Conservation (phyloP, 2,113 vertebrate species). For the Macaca nemestrina region DNA sequence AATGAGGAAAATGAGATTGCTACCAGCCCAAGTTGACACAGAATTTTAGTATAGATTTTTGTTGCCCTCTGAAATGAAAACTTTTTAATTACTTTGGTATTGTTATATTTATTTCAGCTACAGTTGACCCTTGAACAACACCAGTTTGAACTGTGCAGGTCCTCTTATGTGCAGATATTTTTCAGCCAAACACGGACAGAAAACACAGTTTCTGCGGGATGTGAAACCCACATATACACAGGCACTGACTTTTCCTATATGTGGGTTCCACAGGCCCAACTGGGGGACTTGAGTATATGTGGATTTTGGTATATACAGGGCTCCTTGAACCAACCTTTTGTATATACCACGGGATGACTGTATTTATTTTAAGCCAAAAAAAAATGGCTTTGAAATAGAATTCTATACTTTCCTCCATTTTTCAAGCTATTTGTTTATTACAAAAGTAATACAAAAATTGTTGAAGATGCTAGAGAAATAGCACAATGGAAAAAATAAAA, state of each 20-base stretch:
- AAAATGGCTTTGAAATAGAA: background rate
- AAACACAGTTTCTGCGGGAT: background rate
- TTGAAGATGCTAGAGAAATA: background rate
- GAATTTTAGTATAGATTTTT: conserved; percentile 22
- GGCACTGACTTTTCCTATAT: background rate
- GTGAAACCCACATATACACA: background rate
- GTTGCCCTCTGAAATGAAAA: conserved; percentile 9
- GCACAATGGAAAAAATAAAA: background rate
- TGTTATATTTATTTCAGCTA: background rate
- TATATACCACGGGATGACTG: background rate
- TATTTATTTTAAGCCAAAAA: background rate
- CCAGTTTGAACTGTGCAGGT: background rate
- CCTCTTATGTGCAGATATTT: background rate
- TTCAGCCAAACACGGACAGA: background rate
- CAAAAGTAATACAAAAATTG: background rate
- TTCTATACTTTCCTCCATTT: background rate
- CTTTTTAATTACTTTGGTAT: background rate
- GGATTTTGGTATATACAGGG: background rate
- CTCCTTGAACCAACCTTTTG: background rate
- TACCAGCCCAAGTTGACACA: background rate
- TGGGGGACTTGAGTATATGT: background rate
- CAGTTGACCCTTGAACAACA: background rate
- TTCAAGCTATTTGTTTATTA: background rate
- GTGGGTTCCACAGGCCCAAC: background rate
- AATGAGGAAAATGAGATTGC: background rate